A percentile compares a stretch with the other conserved stretches of the same genome.
These are phyloP conservation scores for Blennius ocellaris DNA, from an alignment of 2,113 vertebrate species.

Conservation along the genomic window DNA sequence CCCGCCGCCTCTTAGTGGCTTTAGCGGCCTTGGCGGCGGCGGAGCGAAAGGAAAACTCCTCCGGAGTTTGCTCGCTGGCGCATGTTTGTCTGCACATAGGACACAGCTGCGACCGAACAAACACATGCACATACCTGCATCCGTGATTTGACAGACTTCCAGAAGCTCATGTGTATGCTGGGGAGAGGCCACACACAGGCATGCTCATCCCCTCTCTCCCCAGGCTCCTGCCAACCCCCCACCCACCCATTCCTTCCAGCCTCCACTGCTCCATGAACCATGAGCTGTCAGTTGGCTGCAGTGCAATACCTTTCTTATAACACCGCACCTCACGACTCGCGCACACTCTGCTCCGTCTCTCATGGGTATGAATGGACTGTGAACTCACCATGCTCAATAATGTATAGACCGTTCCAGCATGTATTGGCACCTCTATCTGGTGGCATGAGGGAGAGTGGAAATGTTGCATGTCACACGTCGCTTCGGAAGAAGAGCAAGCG, in stretches of 20 bases:
- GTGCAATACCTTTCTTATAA: slow-evolving; percentile 34
- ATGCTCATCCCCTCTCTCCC: slow-evolving; percentile 4
- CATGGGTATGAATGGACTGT: slow-evolving; percentile 16
- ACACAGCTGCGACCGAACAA: slow-evolving; percentile 30
- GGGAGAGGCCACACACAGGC: slow-evolving; percentile 17
- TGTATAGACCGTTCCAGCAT: slow-evolving; percentile 9
- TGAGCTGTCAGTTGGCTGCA: slow-evolving; percentile 53
- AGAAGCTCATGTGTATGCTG: slow-evolving; percentile 1
- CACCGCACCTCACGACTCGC: slow-evolving; percentile 18
- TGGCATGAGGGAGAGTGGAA: slow-evolving; percentile 30
- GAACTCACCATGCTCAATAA: slow-evolving; percentile 39
- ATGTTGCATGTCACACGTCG: slow-evolving; percentile 28
- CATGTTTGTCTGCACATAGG: slow-evolving; percentile 33
- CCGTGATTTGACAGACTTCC: slow-evolving; percentile 15
- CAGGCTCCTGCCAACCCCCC: not conserved
- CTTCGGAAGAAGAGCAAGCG: slow-evolving; percentile 24
- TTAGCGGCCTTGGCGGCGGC: slow-evolving; percentile 53
- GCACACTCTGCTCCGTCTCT: not conserved
- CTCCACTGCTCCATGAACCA: slow-evolving; percentile 50
- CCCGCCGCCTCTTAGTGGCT: slow-evolving; percentile 36
- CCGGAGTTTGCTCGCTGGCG: slow-evolving; percentile 30
- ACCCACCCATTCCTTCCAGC: not conserved
- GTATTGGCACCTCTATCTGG: slow-evolving; percentile 18
- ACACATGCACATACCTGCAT: slow-evolving; percentile 30
- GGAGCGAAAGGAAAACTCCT: slow-evolving; percentile 40